Conservation (phyloP, 2,888 invertebrate genomes). For the Theristus sp. region DNA sequence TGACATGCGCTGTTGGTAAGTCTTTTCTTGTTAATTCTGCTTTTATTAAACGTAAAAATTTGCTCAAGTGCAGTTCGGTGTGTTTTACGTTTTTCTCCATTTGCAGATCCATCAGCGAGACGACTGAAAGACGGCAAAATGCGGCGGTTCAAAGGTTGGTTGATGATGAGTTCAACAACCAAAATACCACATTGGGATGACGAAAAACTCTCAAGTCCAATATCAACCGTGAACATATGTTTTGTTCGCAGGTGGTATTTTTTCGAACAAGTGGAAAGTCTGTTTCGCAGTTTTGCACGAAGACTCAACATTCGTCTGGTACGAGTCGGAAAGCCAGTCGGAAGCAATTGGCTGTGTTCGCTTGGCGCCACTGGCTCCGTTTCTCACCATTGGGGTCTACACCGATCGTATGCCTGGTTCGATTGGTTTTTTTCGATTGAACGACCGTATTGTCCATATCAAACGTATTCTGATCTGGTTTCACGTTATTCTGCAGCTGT, state of each 20-base stretch:
- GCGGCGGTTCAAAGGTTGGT: background rate
- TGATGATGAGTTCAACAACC: background rate
- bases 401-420: background rate
- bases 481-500: background rate
- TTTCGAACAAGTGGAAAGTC: background rate
- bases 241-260: background rate
- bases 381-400: background rate
- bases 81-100: background rate
- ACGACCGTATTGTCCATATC: too few species aligned
- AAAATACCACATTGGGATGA: too few species aligned
- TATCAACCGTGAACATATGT: background rate
- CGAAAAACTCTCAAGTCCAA: background rate
- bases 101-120: background rate
- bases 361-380: background rate
- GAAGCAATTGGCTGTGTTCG: background rate
- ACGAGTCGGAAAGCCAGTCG: background rate
- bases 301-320: background rate
- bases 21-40: too few species aligned
- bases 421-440: too few species aligned
- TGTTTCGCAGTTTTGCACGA: background rate
- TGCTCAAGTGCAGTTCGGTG: too few species aligned
- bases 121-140: background rate
- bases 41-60: too few species aligned
- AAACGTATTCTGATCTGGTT: background rate
- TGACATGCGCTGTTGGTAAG: background rate